Evolutionary conservation across 2,888 invertebrate species (phyloP).

Genomic region (Phalangium opilio): DNA sequence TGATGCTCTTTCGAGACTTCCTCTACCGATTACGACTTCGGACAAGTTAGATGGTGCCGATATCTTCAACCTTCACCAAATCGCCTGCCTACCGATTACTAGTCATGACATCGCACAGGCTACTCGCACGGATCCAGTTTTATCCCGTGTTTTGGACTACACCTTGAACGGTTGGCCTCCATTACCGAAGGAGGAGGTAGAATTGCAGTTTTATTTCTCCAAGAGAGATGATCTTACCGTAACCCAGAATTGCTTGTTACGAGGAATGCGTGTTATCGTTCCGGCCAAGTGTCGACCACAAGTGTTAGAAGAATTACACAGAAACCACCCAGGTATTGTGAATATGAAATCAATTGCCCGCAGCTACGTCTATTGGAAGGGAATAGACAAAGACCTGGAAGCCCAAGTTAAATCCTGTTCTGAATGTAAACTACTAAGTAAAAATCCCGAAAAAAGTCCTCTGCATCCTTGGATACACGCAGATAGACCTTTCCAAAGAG

Average conservation of each 20-base stretch:
- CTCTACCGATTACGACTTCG: background rate
- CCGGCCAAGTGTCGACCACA: too few species aligned
- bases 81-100: too few species aligned
- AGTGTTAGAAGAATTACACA: background rate
- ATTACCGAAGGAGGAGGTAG: background rate
- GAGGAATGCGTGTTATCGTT: background rate
- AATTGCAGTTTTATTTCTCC: conserved; percentile 1
- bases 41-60: too few species aligned
- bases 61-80: too few species aligned
- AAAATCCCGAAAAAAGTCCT: too few species aligned
- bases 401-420: too few species aligned
- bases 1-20: conserved; percentile 5
- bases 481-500: conserved; percentile 26
- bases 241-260: conserved; percentile 3
- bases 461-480: too few species aligned
- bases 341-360: background rate
- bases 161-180: conserved; percentile 5
- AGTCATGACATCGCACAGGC: conserved; percentile 1
- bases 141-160: conserved; percentile 1
- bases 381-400: too few species aligned
- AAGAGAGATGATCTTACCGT: conserved; percentile 2
- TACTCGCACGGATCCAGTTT: conserved; percentile 2
- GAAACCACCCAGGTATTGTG: background rate
- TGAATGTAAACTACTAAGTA: too few species aligned
- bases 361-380: too few species aligned